Base-by-base conservation (phyloP, 1,140 invertebrate genomes). In the Battus philenor region DNA sequence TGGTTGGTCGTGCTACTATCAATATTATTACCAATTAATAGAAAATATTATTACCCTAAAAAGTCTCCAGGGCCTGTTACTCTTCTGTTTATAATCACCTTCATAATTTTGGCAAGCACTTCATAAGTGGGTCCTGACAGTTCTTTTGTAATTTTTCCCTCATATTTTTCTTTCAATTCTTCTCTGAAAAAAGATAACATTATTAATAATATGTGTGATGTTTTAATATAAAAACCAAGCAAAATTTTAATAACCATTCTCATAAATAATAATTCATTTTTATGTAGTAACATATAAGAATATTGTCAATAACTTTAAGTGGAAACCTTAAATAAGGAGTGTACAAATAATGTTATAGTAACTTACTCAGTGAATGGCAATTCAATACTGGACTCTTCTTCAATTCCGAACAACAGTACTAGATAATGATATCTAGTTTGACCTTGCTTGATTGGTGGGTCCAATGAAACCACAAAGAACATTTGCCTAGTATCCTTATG, bases 391-490 rank as follows among this genome's bases (percentile, higher is more conserved):
- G 93, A 94, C 72, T 98, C 96, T 72, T 99, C 97, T 73, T 99
- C 96, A 69, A 96, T 94, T 24, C 93, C 93, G 81, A 99, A 99
- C 1, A 98, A 84, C 20, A 99, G 87, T 11, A 99, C 97, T 12
- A 99, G 87, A 79, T 96, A 99, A 63, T 98, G 97, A 67, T 96
- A 96, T 49, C 97, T 88, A 0, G 98, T 99, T 86, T 99, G 98
- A 56, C 98, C 98, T 84, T 99, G 98, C 78, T 99, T 99, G 54
- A 99, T 99, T 0, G 98, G 98, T 13, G 98, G 98, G 90, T 99
- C 98, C 55, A 99, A 89, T 56, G 96, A 97, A 44, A 98, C 94
- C n/a, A 99, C 97, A 87, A 99, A 99, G 85, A 97, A 99, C 90
- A 97, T 98, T 83, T 99, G 98, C 4, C 98, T 87, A n/a, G 92